Evolutionary conservation across 1,140 invertebrate species (phyloP).

Genomic region (Temnothorax curvispinosus): DNA sequence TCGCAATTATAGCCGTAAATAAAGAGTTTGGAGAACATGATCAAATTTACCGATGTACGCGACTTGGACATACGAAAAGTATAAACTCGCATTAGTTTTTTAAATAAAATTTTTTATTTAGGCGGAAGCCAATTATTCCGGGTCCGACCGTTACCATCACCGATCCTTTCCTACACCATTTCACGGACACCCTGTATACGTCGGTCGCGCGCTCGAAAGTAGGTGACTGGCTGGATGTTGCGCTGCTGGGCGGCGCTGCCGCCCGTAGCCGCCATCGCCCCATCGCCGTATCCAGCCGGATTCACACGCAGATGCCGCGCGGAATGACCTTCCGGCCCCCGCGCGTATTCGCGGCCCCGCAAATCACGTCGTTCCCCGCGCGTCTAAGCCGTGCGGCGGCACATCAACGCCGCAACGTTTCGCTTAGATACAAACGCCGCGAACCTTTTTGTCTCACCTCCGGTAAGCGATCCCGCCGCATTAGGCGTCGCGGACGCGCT

Average conservation of each 20-base stretch:
- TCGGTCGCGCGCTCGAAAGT: slow-evolving; percentile 58
- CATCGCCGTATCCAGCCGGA: slow-evolving; percentile 67
- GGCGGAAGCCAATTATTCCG: not conserved
- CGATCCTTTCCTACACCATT: slow-evolving; percentile 13
- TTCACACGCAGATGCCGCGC: slow-evolving; percentile 68
- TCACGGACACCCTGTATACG: slow-evolving; percentile 53
- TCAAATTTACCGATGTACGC: not conserved
- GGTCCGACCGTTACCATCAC: not conserved
- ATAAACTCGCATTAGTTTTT: not conserved
- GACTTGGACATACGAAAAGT: not conserved
- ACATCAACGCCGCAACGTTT: slow-evolving; percentile 28
- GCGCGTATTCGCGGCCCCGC: slow-evolving; percentile 57
- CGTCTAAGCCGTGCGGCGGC: slow-evolving; percentile 16
- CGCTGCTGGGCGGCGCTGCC: slow-evolving; percentile 49
- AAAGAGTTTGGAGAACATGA: not conserved
- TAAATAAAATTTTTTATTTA: not conserved
- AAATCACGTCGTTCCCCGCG: slow-evolving; percentile 64
- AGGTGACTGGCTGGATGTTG: slow-evolving; percentile 69
- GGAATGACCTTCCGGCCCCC: slow-evolving; percentile 70
- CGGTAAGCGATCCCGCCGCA: not conserved
- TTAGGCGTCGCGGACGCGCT: not conserved
- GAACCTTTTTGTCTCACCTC: not conserved
- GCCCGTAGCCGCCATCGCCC: slow-evolving; percentile 42
- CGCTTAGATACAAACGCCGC: slow-evolving; percentile 13
- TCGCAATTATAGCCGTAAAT: not conserved